Evolutionary conservation across 2,888 invertebrate species (phyloP), one percentile per base, ranked within the genome.

Genomic region (Tortricodes alternella): DNA sequence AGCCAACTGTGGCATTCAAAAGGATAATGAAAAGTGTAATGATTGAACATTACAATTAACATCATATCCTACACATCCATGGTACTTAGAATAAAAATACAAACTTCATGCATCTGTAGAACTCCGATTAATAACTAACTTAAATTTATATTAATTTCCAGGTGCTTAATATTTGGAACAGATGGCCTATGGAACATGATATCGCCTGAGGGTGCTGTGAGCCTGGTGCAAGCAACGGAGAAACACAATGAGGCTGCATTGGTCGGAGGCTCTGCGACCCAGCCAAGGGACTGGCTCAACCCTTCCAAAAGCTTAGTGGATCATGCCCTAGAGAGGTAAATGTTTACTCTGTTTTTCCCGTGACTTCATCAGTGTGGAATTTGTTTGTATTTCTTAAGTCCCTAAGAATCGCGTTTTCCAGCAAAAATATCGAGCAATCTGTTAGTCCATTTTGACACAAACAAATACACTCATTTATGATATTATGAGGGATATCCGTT

Each of bases 141-240:
- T 15, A 27, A 24, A 13, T 35, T 6, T 3, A 15, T 32, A 2
- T 46, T 37, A 18, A 34, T 9, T 83, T 80, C 18, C 74, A 93
- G 96, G 67, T 99, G 98, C 89, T 91, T 99, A 35, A 96, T 99
- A 64, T 95, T 99, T 72, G 99, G 98, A 51, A 98, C 98, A 0
- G 99, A 99, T 83, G 99, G 99, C 0, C 89, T 99, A 27, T 99
- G 98, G 96, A 99, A 99, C 85, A 98, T 99, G 94, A 89, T 99
- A 62, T 94, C 94, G 1, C 93, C 98, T 0, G 94, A 95, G 66
- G 94, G 94, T 63, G 96, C 98, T 0, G 97, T 98, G 4, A 93
- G 94, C 52, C 92, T 96, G 60, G 97, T 98, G 1, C 95, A 95
- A 67, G 93, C 94, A 37, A 95, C 96, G 0, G 97, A 97, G 79